Evolutionary conservation across 1,140 invertebrate genomes (phyloP), one percentile per base, ranked within the genome.

Genomic region (Brachionus koreanus): DNA sequence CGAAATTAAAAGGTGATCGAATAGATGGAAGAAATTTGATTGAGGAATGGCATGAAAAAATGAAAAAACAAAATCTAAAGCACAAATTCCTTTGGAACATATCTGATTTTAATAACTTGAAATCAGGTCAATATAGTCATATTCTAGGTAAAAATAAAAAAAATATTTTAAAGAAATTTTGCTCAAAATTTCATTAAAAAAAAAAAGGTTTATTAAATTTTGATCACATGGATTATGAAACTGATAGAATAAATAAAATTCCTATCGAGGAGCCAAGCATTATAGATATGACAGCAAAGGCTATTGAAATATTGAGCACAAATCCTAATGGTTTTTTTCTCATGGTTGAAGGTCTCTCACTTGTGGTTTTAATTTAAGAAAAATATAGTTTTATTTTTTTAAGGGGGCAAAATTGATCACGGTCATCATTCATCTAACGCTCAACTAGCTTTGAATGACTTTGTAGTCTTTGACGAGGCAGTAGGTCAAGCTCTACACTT

Each of bases 301-400:
- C 96, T 0, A 91, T 98, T 3, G 91, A 93, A 86, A 91, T 97
- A 35, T 87, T 98, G 5, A 88, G 90, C 19, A 93, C 92, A 84
- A 93, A 93, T 85, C 89, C 92, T 6, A 92, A 94, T 42, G 95
- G 96, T 35, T 96, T 92, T 87, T 94, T 96, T 86, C 88, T 96
- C 12, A 93, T 96, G 85, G 93, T 96, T 5, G 95, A 96, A 91
- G 94, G 94, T 94, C 84, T 12, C 7, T 25, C 29, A 13, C 43
- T 65, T 61, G 10, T 6, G 7, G 19, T 13, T 39, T 39, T 9
- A 7, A 19, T 61, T 19, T 5, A 42, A 10, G 6, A 9, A 52
- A 39, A 23, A 7, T 77, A 23, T n/a, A 13, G n/a, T 7, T 13
- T 52, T 19, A 57, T 29, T 16, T 9, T 37, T 33, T 46, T 42